Base-by-base conservation (phyloP, 2,888 invertebrate species). In the Tribolium freemani region DNA sequence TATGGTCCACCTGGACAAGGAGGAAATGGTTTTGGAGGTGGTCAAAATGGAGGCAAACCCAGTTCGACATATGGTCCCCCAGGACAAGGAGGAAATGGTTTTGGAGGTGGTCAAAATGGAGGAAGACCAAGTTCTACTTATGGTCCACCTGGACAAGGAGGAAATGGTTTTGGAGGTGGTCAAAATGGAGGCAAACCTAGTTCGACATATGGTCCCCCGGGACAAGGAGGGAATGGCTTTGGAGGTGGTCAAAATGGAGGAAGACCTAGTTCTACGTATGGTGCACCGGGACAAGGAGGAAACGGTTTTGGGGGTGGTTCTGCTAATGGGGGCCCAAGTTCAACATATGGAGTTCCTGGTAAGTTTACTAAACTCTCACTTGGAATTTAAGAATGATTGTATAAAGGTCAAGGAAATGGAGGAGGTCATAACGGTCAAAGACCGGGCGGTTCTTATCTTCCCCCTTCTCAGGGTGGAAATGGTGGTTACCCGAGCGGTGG, bases 141-240 rank as follows among this genome's bases (percentile, higher is more conserved):
- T 50, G 76, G 76, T 30, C 75, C 10, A 81, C 84, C 61, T 87
- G 87, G 82, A 73, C 64, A 57, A 69, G 77, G 73, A n/a, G 46
- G 63, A 50, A 77, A 77, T 64, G 77, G 77, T 9, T 76, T 77
- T 56, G 74, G 77, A 60, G 80, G 82, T 38, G 75, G 78, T 16
- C 58, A 73, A 63, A 75, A 77, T 64, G 80, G 82, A 30, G 74
- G 78, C 16, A 60, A 73, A 63, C 80, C 80, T 31, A 75, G 78
- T 30, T 67, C 69, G 16, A 44, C 69, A 69, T 82, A 71, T 76
- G 83, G 53, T 81, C 84, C 13, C 81, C 84, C 58, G 86, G 87
- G 82, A 74, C 60, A 58, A 66, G 77, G 74, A 11, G 56, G 67
- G 44, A 77, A 76, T 67, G 76, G 76, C 9, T 6, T 58, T 38